Evolutionary conservation across 2,113 vertebrate genomes (phyloP).

Genomic region (Calypte anna): DNA sequence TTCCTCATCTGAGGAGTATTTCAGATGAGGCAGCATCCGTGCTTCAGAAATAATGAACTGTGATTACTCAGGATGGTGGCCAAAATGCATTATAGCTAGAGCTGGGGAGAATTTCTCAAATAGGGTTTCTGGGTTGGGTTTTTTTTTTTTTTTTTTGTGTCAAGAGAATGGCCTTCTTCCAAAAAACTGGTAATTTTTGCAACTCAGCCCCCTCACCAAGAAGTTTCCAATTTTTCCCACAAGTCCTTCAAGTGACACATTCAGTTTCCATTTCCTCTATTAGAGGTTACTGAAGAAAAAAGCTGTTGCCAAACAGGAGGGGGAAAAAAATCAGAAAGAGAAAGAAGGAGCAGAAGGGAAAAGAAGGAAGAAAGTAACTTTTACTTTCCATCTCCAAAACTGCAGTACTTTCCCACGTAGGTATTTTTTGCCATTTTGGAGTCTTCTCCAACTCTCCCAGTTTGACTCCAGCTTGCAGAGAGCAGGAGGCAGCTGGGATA

Average conservation of each 20-base stretch:
- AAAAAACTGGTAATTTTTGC: constrained; percentile 33
- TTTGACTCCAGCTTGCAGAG: background rate
- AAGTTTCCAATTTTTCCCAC: constrained; percentile 31
- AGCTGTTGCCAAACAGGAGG: background rate
- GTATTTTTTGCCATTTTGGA: constrained; percentile 10
- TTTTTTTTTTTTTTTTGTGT: background rate
- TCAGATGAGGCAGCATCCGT: constrained; percentile 5
- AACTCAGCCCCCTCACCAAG: constrained; percentile 40
- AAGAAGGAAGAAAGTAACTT: background rate
- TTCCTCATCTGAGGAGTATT: background rate
- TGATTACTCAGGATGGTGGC: constrained; percentile 43
- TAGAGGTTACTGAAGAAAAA: background rate
- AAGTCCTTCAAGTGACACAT: background rate
- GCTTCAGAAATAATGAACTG: constrained; percentile 44
- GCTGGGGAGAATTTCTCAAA: constrained; percentile 34
- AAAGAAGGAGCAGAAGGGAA: background rate
- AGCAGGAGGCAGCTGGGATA: background rate
- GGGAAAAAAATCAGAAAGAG: too few species aligned
- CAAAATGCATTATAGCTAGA: constrained; percentile 36
- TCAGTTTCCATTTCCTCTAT: background rate
- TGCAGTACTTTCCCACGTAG: background rate
- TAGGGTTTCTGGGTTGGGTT: background rate
- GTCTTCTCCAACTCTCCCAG: background rate
- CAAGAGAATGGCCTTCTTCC: constrained; percentile 43
- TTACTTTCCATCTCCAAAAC: background rate